These are phyloP conservation scores for Euglossa dilemma DNA, from an alignment of 1,140 invertebrate genomes.

Conservation along the genomic window DNA sequence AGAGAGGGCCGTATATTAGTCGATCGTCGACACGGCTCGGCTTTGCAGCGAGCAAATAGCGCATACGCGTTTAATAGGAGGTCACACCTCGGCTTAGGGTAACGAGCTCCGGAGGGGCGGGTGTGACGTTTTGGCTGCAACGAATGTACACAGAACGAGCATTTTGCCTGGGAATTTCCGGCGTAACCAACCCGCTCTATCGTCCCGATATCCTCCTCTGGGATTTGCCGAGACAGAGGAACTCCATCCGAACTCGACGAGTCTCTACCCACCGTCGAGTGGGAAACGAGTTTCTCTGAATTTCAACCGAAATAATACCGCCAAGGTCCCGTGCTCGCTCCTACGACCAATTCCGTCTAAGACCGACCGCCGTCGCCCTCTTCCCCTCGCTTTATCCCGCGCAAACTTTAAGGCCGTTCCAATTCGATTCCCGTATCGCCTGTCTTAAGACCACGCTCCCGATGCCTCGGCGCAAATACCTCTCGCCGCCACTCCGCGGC, in stretches of 20 bases:
- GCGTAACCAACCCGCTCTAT: conserved; percentile 22
- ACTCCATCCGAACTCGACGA: conserved; percentile 29
- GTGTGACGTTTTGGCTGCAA: neutral
- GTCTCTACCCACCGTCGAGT: conserved; percentile 6
- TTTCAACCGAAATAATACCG: conserved; percentile 43
- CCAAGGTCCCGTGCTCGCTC: conserved; percentile 18
- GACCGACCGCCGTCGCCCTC: neutral
- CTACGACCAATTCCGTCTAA: conserved; percentile 31
- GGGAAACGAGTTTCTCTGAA: conserved; percentile 48
- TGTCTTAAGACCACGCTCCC: neutral
- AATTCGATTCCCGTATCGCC: conserved; percentile 31
- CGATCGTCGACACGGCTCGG: conserved; percentile 8
- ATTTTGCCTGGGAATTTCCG: neutral
- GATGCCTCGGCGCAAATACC: neutral
- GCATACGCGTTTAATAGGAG: conserved; percentile 50
- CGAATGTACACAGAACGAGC: conserved; percentile 9
- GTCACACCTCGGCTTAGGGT: conserved; percentile 43
- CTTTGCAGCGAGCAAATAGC: conserved; percentile 42
- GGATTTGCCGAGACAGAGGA: conserved; percentile 31
- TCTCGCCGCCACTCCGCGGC: neutral
- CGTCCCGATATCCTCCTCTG: conserved; percentile 33
- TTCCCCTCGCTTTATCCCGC: neutral
- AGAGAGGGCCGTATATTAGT: conserved; percentile 19
- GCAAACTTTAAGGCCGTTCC: conserved; percentile 36
- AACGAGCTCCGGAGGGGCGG: conserved; percentile 32